These are phyloP conservation scores for Andrena chrysosceles DNA, from an alignment of 2,888 invertebrate genomes.

Conservation along the genomic window DNA sequence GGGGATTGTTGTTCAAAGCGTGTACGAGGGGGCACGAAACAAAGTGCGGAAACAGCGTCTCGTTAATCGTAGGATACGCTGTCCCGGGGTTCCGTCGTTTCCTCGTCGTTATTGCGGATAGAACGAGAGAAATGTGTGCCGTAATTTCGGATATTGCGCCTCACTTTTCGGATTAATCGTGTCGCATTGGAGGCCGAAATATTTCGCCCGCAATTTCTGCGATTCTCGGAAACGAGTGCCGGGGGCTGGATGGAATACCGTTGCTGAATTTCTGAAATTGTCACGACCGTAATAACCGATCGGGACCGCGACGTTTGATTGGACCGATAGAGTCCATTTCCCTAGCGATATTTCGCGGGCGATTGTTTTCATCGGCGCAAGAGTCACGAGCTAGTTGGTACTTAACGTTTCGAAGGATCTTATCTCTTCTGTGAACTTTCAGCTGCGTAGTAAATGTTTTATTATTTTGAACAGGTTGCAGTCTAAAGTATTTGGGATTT, in stretches of 20 bases:
- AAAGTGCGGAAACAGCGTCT: conserved; percentile 52
- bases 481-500: too few relatives aligned
- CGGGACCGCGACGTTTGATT: conserved; percentile 25
- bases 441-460: too few relatives aligned
- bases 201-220: conserved; percentile 55
- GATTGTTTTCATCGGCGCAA: not conserved
- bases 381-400: not conserved
- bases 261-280: conserved; percentile 22
- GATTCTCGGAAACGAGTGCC: conserved; percentile 7
- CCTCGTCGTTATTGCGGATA: conserved; percentile 55
- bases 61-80: conserved; percentile 61
- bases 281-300: conserved; percentile 17
- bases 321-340: not conserved
- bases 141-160: conserved; percentile 66
- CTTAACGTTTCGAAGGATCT: too few relatives aligned
- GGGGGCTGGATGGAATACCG: not conserved
- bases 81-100: conserved; percentile 48
- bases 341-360: too few relatives aligned
- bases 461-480: too few relatives aligned
- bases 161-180: conserved; percentile 67
- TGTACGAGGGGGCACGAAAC: conserved; percentile 14
- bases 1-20: conserved; percentile 21
- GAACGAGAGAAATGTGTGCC: conserved; percentile 56
- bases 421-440: too few relatives aligned
- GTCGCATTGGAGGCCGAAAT: conserved; percentile 57